Base-by-base conservation (phyloP, 37 sponge, comb jelly and placozoan species). In the Ianthella basta region DNA sequence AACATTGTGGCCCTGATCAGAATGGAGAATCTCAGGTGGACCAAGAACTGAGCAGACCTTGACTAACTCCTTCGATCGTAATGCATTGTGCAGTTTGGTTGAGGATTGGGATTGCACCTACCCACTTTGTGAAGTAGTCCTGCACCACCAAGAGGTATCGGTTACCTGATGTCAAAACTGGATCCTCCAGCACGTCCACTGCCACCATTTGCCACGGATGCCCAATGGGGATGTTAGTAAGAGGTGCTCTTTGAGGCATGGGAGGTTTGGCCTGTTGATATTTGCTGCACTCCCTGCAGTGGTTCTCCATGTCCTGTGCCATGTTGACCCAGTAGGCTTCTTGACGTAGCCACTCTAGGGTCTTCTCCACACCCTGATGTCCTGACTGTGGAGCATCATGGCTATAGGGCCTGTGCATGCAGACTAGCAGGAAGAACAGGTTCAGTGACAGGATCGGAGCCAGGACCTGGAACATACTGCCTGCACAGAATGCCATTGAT, bases 311-410 rank as follows among this genome's bases (percentile, higher is more conserved):
- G 56, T 88, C 89, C 2, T 4, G 33, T 33, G 82, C 82, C 83
- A 88, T 85, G 39, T 86, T 63, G 21, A 92, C 86, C 88, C 92
- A 88, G 39, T 86, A 92, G n/a, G 72, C 87, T 25, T 32, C 54
- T 4, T 67, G 44, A 4, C 78, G 66, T 10, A 92, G 32, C 23
- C 88, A 23, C 6, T 72, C 68, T 35, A 92, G 57, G 59, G 89
- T 92, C 69, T 85, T 88, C 24, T 86, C 89, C 38, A 59, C 37
- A 25, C 92, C 92, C 23, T 40, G 86, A 75, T 92, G 92, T 41
- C 92, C 88, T 19, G 86, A 83, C 20, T 21, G 53, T 12, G 74
- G 77, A 3, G 38, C n/a, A 53, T 89, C 82, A 63, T 89, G 82
- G 18, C 20, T n/a, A 0, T 59, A 89, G 82, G 24, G 60, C 70